These are phyloP conservation scores for Xestia ashworthii DNA, from an alignment of 2,888 invertebrate species.

Conservation along the genomic window DNA sequence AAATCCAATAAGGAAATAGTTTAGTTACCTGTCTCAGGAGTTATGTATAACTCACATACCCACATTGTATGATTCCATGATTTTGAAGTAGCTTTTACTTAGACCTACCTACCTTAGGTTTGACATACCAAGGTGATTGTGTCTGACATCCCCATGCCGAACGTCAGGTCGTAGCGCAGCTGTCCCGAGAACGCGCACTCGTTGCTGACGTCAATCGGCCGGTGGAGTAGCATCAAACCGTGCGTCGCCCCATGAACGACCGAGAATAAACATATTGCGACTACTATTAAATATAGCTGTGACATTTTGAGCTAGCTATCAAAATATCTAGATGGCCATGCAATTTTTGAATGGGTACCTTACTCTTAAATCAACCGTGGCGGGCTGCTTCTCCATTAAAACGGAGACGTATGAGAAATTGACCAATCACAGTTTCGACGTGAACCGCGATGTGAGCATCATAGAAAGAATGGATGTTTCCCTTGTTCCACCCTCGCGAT, in stretches of 20 bases:
- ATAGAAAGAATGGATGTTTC: neutral
- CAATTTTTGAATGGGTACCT: neutral
- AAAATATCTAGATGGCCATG: conserved; percentile 41
- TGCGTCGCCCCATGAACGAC: conserved; percentile 33
- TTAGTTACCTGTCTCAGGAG: neutral
- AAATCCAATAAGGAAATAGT: neutral
- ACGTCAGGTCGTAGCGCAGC: conserved; percentile 82
- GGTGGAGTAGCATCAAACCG: conserved; percentile 80
- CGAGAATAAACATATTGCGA: conserved; percentile 36
- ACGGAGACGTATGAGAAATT: neutral
- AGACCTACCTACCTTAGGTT: neutral
- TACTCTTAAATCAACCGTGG: neutral
- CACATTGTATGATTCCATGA: neutral
- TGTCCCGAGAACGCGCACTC: conserved; percentile 79
- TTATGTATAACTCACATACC: neutral
- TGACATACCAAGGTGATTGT: conserved; percentile 82
- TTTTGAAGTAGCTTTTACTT: neutral
- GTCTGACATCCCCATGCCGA: conserved; percentile 87
- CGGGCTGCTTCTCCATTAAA: neutral
- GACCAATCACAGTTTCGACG: neutral
- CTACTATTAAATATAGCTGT: conserved; percentile 5
- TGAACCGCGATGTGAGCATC: neutral
- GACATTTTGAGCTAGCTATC: conserved; percentile 36
- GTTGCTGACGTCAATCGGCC: conserved; percentile 80
- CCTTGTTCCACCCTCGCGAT: neutral